Percentiles rank a stretch among this genome's conserved stretches.
Evolutionary conservation across 2,797 vertebrate species (phyloP).

Genomic region (Valencia hispanica): DNA sequence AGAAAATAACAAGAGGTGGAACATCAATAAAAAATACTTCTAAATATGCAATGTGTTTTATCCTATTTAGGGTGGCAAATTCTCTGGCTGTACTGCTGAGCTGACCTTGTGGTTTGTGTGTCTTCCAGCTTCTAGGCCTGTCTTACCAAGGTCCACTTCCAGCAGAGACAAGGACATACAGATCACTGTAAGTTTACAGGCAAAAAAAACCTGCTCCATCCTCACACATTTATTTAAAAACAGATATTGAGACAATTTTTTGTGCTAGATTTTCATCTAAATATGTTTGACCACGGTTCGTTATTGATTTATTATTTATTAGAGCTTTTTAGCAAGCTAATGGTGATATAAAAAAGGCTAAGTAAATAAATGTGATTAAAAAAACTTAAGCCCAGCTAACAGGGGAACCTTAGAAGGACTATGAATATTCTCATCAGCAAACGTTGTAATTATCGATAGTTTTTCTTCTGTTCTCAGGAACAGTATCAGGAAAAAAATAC

Average conservation of each 20-base stretch:
- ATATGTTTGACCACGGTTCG: background rate
- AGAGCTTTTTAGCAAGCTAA: background rate
- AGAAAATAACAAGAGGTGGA: constrained; percentile 7
- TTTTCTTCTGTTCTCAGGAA: background rate
- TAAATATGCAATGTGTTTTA: background rate
- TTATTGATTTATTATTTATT: background rate
- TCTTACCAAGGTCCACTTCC: constrained; percentile 50
- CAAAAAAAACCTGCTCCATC: constrained; percentile 18
- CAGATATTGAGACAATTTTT: background rate
- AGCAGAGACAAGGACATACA: constrained; percentile 70
- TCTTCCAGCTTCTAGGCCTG: constrained; percentile 60
- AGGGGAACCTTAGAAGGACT: background rate
- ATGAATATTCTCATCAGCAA: background rate
- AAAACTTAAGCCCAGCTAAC: background rate
- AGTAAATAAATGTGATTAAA: background rate
- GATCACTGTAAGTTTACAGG: constrained; percentile 61
- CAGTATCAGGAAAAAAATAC: background rate
- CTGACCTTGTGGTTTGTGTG: constrained; percentile 48
- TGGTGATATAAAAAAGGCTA: background rate
- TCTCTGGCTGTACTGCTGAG: constrained; percentile 10
- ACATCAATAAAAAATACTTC: background rate
- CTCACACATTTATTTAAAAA: constrained; percentile 6
- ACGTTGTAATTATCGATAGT: background rate
- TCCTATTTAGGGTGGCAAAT: background rate
- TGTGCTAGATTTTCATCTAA: background rate